Evolutionary conservation across 2,888 invertebrate species (phyloP).

Genomic region (Limulus polyphemus): DNA sequence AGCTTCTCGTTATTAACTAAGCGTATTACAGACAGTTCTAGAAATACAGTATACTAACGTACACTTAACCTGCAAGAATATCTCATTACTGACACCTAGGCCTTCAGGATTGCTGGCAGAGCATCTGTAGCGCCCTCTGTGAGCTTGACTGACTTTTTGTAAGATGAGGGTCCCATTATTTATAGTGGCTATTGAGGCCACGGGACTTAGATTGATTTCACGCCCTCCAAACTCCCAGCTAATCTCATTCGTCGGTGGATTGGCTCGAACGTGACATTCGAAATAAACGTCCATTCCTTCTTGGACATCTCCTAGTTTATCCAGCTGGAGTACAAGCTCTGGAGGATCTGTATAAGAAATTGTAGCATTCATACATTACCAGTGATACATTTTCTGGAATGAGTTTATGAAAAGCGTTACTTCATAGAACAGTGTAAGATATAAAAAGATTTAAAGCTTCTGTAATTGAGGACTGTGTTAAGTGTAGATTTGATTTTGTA

Average conservation of each 20-base stretch:
- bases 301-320: constrained; percentile 19
- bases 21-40: too few species aligned
- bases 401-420: too few species aligned
- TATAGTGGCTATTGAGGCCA: constrained; percentile 13
- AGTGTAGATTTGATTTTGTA: too few species aligned
- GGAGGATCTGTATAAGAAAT: constrained; percentile 17
- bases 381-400: too few species aligned
- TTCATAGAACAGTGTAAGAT: too few species aligned
- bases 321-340: constrained; percentile 17
- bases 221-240: constrained; percentile 20
- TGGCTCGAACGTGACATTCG: constrained; percentile 21
- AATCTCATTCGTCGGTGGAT: constrained; percentile 21
- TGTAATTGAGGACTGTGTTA: too few species aligned
- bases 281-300: constrained; percentile 23
- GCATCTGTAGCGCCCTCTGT: constrained; percentile 15
- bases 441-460: too few species aligned
- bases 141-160: constrained; percentile 16
- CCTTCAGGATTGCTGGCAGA: constrained; percentile 24
- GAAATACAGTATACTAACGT: constrained; percentile 9
- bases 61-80: constrained; percentile 27
- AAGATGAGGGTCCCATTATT: constrained; percentile 17
- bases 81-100: constrained; percentile 24
- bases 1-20: too few species aligned
- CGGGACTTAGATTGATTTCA: constrained; percentile 14
- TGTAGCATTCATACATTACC: too few species aligned